A percentile compares a stretch with the other conserved stretches of the same genome.
These are phyloP conservation scores for Micrasema longulum DNA, from an alignment of 1,140 invertebrate genomes.

Conservation along the genomic window DNA sequence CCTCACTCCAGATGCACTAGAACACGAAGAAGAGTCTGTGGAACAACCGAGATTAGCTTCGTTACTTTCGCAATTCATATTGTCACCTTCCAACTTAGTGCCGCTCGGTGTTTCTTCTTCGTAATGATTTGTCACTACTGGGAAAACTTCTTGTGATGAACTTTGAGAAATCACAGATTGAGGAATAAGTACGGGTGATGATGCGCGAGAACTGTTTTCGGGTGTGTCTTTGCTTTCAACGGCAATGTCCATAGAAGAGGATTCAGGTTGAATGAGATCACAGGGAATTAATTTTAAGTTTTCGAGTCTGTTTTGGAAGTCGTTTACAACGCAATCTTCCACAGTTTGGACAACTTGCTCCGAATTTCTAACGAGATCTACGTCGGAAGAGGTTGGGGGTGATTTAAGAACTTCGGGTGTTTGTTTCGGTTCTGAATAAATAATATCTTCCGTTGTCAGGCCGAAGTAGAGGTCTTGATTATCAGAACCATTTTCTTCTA, in stretches of 20 bases:
- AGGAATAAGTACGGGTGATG: background rate
- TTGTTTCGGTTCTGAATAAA: constrained; percentile 24
- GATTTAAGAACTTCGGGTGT: background rate
- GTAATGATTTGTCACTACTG: constrained; percentile 63
- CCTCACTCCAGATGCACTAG: constrained; percentile 65
- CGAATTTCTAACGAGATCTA: constrained; percentile 3
- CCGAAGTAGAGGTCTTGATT: constrained; percentile 63
- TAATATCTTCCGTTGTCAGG: constrained; percentile 58
- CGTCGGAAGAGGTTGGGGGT: background rate
- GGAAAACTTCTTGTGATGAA: constrained; percentile 57
- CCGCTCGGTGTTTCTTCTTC: constrained; percentile 58
- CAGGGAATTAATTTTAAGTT: constrained; percentile 33
- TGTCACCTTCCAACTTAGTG: constrained; percentile 43
- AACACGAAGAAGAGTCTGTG: constrained; percentile 64
- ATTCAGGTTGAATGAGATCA: background rate
- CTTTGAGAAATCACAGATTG: background rate
- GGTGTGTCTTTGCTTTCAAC: constrained; percentile 18
- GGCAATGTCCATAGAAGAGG: background rate
- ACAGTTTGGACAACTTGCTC: constrained; percentile 1
- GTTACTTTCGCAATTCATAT: constrained; percentile 39
- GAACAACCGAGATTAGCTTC: constrained; percentile 62
- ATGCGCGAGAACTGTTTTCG: background rate
- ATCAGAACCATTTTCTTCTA: constrained; percentile 60
- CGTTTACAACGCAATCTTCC: constrained; percentile 7
- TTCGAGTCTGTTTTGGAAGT: constrained; percentile 38